Conservation (phyloP, 2,797 vertebrate species). For the Caiman crocodilus region DNA sequence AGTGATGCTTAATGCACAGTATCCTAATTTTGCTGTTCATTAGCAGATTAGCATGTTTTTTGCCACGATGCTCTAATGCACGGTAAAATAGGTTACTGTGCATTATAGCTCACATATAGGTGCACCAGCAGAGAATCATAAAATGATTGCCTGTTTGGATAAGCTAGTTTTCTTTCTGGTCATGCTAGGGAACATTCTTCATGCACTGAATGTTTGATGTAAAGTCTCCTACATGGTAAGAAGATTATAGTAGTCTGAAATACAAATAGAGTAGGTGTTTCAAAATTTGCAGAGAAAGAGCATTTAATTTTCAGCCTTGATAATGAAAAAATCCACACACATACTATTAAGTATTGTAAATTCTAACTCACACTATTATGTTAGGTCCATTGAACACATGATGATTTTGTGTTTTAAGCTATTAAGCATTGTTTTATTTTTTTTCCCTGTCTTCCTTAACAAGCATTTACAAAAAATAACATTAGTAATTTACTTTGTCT, state of each 20-base stretch:
- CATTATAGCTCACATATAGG: no score
- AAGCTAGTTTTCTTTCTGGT: background rate
- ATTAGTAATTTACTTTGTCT: conserved; percentile 45
- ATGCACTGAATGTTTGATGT: background rate
- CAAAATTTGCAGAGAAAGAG: conserved; percentile 8
- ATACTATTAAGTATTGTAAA: background rate
- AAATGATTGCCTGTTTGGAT: background rate
- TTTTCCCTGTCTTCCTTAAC: conserved; percentile 29
- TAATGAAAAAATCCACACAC: conserved; percentile 41
- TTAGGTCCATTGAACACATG: conserved; percentile 25
- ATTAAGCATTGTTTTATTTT: conserved; percentile 15
- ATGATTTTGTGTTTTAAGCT: conserved; percentile 25
- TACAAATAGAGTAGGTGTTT: background rate
- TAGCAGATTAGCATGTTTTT: no score
- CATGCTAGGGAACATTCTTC: background rate
- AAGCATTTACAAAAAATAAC: conserved; percentile 38
- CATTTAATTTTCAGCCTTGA: conserved; percentile 22
- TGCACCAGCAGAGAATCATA: background rate
- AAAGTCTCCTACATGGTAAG: background rate
- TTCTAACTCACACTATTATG: conserved; percentile 45
- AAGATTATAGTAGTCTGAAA: background rate
- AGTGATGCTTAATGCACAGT: no score
- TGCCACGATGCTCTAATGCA: no score
- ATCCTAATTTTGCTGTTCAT: no score
- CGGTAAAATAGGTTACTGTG: no score